Percentiles rank a stretch among this genome's conserved stretches.
Conservation (phyloP, 2,888 invertebrate species). For the Venustoraphidia nigricollis region DNA sequence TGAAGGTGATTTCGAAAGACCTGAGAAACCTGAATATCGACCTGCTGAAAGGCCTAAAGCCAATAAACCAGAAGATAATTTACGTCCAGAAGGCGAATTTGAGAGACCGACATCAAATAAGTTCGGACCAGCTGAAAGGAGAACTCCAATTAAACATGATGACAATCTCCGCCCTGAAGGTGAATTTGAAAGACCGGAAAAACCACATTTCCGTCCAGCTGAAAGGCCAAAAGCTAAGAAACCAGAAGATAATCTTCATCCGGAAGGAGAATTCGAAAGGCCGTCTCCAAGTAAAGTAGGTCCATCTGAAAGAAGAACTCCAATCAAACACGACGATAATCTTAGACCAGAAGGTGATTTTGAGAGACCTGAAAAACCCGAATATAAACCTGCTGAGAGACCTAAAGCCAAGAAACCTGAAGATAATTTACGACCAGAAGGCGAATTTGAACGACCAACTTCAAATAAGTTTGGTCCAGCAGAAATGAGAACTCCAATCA, state of each 20-base stretch:
- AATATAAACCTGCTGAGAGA: slow-evolving; percentile 33
- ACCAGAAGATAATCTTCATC: slow-evolving; percentile 34
- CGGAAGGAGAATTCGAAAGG: slow-evolving; percentile 35
- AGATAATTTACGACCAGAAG: slow-evolving; percentile 36
- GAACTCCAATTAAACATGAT: slow-evolving; percentile 25
- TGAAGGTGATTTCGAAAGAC: slow-evolving; percentile 33
- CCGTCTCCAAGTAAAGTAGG: slow-evolving; percentile 25
- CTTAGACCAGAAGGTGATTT: slow-evolving; percentile 40
- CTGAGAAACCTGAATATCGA: slow-evolving; percentile 23
- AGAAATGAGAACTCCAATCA: slow-evolving; percentile 41
- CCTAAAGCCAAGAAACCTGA: slow-evolving; percentile 30
- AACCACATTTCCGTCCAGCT: slow-evolving; percentile 25
- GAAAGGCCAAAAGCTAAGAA: slow-evolving; percentile 26
- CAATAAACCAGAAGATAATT: slow-evolving; percentile 42
- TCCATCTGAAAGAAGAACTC: slow-evolving; percentile 28
- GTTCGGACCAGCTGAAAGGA: slow-evolving; percentile 22
- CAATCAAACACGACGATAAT: slow-evolving; percentile 32
- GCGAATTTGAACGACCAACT: slow-evolving; percentile 33
- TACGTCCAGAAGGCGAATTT: slow-evolving; percentile 44
- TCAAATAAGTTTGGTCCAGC: slow-evolving; percentile 28
- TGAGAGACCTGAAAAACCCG: slow-evolving; percentile 25
- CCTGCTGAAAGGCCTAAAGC: slow-evolving; percentile 31
- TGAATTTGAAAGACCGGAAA: slow-evolving; percentile 32
- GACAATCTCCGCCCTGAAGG: slow-evolving; percentile 29
- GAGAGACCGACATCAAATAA: slow-evolving; percentile 25